phyloP scores from a whole-genome alignment of 2,113 vertebrate species.

The Grantiella picta region DNA sequence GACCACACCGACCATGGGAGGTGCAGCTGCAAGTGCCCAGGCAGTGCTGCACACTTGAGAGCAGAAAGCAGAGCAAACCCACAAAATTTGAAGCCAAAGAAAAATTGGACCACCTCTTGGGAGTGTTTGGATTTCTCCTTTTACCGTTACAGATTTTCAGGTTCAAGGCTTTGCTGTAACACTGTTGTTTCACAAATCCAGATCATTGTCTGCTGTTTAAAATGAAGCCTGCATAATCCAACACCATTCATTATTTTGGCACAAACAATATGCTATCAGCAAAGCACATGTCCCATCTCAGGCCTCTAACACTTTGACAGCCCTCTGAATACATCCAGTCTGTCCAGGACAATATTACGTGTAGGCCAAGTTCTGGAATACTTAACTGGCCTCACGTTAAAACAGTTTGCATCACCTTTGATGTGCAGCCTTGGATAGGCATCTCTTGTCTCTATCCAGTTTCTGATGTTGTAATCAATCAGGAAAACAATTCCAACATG shows the following conservation, averaged over 20 bases:
- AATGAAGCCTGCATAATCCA: background rate
- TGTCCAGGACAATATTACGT: background rate
- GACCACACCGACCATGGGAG: background rate
- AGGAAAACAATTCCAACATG: background rate
- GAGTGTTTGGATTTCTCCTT: background rate
- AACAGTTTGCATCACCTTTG: background rate
- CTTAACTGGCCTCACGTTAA: background rate
- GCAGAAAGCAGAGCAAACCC: background rate
- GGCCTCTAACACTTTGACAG: background rate
- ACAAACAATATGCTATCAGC: background rate
- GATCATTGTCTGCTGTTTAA: background rate
- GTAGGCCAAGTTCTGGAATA: background rate
- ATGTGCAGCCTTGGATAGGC: background rate
- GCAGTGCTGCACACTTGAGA: background rate
- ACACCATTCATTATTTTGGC: background rate
- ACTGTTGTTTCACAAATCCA: background rate
- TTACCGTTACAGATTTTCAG: background rate
- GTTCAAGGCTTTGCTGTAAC: background rate
- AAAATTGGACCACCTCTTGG: background rate
- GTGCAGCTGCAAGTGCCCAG: background rate
- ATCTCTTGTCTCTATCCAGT: background rate
- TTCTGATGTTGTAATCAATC: background rate
- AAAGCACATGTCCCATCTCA: background rate
- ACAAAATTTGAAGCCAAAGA: background rate
- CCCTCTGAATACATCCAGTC: background rate